Evolutionary conservation across 2,797 vertebrate species (phyloP).

Genomic region (Sebastes iracundus): DNA sequence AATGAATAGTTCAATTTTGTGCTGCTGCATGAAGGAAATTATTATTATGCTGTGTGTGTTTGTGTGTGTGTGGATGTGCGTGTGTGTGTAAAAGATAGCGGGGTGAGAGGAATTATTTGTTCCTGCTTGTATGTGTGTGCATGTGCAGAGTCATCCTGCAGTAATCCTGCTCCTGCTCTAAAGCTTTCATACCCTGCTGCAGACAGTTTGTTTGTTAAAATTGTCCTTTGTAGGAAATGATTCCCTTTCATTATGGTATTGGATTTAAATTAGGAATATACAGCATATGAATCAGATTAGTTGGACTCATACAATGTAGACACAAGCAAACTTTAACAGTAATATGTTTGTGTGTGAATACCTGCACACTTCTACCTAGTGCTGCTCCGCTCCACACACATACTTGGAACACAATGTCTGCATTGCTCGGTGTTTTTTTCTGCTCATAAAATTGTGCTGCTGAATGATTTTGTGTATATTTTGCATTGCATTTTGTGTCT

Average conservation of each 20-base stretch:
- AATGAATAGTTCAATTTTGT: slow-evolving; percentile 64
- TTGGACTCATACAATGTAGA: background rate
- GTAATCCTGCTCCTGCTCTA: background rate
- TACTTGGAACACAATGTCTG: background rate
- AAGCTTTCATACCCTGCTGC: background rate
- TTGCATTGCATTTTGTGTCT: background rate
- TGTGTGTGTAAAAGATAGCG: background rate
- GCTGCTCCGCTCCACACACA: background rate
- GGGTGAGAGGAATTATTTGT: slow-evolving; percentile 3
- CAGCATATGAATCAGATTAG: background rate
- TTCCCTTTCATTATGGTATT: background rate
- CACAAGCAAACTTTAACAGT: background rate
- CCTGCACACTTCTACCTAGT: background rate
- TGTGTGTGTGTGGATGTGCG: background rate
- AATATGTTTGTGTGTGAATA: background rate
- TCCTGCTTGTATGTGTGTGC: slow-evolving; percentile 2
- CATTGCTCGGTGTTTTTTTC: background rate
- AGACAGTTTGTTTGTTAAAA: background rate
- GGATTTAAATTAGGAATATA: background rate
- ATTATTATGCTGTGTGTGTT: slow-evolving; percentile 22
- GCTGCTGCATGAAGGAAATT: slow-evolving; percentile 47
- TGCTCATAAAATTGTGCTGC: background rate
- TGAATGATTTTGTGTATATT: slow-evolving; percentile 1
- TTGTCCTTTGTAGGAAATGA: background rate
- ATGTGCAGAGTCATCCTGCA: slow-evolving; percentile 48